Percentiles rank a stretch among this genome's conserved stretches.
Conservation (phyloP, 2,113 vertebrate species). For the Petrocephalus zakoni region DNA sequence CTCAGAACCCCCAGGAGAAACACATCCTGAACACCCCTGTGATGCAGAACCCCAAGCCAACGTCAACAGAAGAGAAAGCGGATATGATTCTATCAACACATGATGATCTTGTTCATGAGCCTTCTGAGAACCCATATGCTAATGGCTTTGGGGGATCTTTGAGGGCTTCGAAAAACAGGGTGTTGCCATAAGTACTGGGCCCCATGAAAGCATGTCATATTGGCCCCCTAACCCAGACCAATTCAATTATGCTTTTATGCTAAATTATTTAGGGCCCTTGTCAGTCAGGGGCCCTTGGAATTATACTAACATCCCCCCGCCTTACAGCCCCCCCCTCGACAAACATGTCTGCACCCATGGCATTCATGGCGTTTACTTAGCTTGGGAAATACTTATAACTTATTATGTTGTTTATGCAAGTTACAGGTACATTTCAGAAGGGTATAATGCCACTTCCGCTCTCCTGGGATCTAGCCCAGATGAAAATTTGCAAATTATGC, state of each 20-base stretch:
- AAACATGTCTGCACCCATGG: neutral
- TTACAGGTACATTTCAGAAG: neutral
- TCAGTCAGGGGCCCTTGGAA: too few relatives aligned
- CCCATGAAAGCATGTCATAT: too few relatives aligned
- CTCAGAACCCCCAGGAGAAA: neutral
- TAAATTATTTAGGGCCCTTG: too few relatives aligned
- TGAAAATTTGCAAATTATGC: neutral
- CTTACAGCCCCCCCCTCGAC: neutral
- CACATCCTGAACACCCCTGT: neutral
- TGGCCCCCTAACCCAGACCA: too few relatives aligned
- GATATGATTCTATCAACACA: neutral
- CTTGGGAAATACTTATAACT: neutral
- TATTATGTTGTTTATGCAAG: neutral
- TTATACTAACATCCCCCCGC: too few relatives aligned
- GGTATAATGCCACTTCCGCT: neutral
- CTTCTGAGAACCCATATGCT: neutral
- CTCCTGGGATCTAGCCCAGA: conserved; percentile 4
- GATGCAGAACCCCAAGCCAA: neutral
- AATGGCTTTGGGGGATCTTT: neutral
- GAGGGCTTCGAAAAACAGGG: neutral
- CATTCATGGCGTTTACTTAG: neutral
- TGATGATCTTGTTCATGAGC: neutral
- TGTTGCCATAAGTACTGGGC: too few relatives aligned
- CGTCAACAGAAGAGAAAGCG: neutral
- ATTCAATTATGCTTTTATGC: too few relatives aligned